Percentiles rank a stretch among this genome's conserved stretches.
These are phyloP conservation scores for Albula goreensis DNA, from an alignment of 2,113 vertebrate genomes.

Conservation along the genomic window DNA sequence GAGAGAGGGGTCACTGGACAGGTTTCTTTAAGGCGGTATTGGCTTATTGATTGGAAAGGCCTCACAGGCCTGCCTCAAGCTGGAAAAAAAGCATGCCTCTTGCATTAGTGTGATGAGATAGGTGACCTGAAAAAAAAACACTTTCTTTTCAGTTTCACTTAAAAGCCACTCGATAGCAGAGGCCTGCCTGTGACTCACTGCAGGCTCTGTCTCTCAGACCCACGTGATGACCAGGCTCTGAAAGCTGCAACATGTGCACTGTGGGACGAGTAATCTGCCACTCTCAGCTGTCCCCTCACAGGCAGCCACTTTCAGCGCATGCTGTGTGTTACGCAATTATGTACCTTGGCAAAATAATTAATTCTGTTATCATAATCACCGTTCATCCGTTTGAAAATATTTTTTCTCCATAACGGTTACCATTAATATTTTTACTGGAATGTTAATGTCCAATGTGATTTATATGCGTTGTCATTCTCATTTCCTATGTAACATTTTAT, in stretches of 20 bases:
- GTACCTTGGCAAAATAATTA: background rate
- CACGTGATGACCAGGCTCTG: background rate
- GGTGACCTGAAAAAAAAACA: background rate
- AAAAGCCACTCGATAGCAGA: background rate
- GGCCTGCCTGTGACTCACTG: background rate
- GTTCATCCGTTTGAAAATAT: no score
- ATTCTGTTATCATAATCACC: background rate
- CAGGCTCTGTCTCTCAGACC: background rate
- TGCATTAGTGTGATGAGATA: background rate
- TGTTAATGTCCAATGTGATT: no score
- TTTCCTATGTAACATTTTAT: no score
- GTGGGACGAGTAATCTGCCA: background rate
- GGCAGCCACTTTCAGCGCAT: background rate
- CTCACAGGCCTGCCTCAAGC: background rate
- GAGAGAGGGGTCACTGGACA: no score
- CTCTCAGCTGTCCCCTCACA: background rate
- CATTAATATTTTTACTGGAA: no score
- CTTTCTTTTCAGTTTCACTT: background rate
- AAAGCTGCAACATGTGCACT: background rate
- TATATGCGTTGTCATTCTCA: no score
- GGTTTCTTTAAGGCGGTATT: no score
- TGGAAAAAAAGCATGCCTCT: background rate
- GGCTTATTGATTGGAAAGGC: no score
- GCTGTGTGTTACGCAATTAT: background rate
- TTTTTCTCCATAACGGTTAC: no score